These are phyloP conservation scores for Sisyra nigra DNA, from an alignment of 2,888 invertebrate genomes.

Conservation along the genomic window DNA sequence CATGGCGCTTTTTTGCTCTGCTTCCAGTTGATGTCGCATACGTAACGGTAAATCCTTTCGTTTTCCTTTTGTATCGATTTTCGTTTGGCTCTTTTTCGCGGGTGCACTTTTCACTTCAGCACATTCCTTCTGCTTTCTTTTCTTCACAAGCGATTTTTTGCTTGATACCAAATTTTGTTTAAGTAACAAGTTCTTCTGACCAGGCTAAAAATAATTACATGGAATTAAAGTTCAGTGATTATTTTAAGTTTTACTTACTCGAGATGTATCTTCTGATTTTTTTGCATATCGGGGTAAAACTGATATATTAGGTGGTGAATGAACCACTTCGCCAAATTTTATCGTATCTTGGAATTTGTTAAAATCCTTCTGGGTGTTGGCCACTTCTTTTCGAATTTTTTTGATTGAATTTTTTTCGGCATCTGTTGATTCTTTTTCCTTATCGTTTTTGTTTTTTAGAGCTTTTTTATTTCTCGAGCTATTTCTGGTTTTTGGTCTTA, in stretches of 20 bases:
- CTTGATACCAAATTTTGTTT: constrained; percentile 28
- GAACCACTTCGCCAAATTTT: constrained; percentile 57
- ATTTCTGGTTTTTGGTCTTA: background rate
- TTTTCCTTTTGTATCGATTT: constrained; percentile 36
- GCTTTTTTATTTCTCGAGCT: background rate
- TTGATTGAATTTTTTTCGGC: constrained; percentile 31
- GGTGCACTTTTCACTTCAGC: constrained; percentile 4
- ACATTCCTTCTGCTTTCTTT: constrained; percentile 6
- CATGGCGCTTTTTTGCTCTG: constrained; percentile 38
- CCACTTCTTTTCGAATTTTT: constrained; percentile 25
- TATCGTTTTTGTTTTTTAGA: constrained; percentile 17
- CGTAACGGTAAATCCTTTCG: constrained; percentile 40
- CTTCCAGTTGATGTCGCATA: constrained; percentile 39
- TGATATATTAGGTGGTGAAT: constrained; percentile 43
- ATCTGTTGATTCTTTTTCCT: constrained; percentile 36
- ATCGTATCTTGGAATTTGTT: constrained; percentile 39
- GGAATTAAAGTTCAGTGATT: constrained; percentile 13
- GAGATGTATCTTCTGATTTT: background rate
- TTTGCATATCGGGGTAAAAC: constrained; percentile 32
- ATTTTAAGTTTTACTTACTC: constrained; percentile 12
- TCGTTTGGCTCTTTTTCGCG: constrained; percentile 12
- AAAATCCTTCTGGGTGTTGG: constrained; percentile 29
- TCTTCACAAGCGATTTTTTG: constrained; percentile 10
- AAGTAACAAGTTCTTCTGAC: constrained; percentile 43
- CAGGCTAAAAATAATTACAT: constrained; percentile 34